Conservation (phyloP, 2,113 vertebrate genomes). For the Lampris incognitus region DNA sequence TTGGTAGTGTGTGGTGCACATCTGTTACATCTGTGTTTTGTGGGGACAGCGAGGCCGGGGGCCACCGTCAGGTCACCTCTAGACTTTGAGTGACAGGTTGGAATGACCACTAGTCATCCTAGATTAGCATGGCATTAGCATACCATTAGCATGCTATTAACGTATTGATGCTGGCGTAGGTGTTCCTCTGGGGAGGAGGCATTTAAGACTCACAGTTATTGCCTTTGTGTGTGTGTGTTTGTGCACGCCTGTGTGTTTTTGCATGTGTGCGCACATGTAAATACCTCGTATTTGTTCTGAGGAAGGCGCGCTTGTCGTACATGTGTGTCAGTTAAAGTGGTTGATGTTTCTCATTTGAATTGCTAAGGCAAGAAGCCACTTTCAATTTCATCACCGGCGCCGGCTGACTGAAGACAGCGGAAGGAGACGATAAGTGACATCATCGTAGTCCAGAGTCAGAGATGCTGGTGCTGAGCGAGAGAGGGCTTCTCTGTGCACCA, state of each 20-base stretch:
- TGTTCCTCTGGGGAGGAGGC: conserved; percentile 20
- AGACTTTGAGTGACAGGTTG: conserved; percentile 52
- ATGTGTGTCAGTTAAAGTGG: conserved; percentile 1
- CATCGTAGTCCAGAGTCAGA: not conserved
- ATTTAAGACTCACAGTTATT: conserved; percentile 17
- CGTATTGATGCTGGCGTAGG: conserved; percentile 36
- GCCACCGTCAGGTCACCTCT: conserved; percentile 37
- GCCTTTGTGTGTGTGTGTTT: not conserved
- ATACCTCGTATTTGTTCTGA: not conserved
- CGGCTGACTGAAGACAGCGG: not conserved
- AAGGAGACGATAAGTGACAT: not conserved
- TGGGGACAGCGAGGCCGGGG: not conserved
- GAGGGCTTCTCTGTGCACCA: not conserved
- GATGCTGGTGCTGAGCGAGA: not conserved
- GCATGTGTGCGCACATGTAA: conserved; percentile 32
- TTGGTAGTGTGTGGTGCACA: conserved; percentile 8
- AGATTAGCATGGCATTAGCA: conserved; percentile 52
- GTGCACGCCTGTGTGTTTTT: conserved; percentile 9
- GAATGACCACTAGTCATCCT: conserved; percentile 45
- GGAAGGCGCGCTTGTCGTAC: not conserved
- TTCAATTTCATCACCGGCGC: conserved; percentile 47
- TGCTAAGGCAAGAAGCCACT: conserved; percentile 28
- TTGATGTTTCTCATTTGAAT: conserved; percentile 57
- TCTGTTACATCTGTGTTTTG: conserved; percentile 16
- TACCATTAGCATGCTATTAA: conserved; percentile 48